A percentile compares a stretch with the other conserved stretches of the same genome.
Conservation (phyloP, 2,888 invertebrate genomes). For the Tenodera sinensis region DNA sequence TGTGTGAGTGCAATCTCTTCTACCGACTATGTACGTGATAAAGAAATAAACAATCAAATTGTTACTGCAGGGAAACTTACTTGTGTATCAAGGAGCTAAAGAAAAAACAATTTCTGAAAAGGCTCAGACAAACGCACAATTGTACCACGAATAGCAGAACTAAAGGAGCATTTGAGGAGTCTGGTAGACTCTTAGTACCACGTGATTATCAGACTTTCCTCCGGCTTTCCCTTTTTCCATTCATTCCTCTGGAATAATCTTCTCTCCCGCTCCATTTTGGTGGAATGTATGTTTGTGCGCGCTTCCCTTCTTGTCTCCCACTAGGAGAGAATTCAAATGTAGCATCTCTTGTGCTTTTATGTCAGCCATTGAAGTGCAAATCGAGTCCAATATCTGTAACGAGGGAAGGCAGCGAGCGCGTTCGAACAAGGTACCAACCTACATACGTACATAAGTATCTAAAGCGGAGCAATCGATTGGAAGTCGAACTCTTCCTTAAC, state of each 20-base stretch:
- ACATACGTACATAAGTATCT: too few relatives aligned
- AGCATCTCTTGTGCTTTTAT: constrained; percentile 14
- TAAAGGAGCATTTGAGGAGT: too few relatives aligned
- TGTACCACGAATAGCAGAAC: background rate
- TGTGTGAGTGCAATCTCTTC: too few relatives aligned
- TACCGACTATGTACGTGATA: too few relatives aligned
- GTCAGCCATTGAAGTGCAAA: constrained; percentile 25
- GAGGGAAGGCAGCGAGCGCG: background rate
- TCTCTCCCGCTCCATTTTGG: background rate
- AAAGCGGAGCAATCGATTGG: background rate
- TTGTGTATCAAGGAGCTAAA: too few relatives aligned
- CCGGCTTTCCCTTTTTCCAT: background rate
- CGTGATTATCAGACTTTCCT: background rate
- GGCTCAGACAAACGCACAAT: background rate
- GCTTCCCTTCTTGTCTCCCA: background rate
- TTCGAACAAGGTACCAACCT: background rate
- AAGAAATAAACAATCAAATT: too few relatives aligned
- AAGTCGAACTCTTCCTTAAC: background rate
- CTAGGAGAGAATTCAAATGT: background rate
- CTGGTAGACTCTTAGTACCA: background rate
- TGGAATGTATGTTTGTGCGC: background rate
- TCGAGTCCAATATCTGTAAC: constrained; percentile 24
- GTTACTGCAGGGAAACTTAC: too few relatives aligned
- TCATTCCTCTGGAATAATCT: background rate
- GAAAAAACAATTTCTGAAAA: too few relatives aligned